These are phyloP conservation scores for Hesperia comma DNA, from an alignment of 2,888 invertebrate species.

Conservation along the genomic window DNA sequence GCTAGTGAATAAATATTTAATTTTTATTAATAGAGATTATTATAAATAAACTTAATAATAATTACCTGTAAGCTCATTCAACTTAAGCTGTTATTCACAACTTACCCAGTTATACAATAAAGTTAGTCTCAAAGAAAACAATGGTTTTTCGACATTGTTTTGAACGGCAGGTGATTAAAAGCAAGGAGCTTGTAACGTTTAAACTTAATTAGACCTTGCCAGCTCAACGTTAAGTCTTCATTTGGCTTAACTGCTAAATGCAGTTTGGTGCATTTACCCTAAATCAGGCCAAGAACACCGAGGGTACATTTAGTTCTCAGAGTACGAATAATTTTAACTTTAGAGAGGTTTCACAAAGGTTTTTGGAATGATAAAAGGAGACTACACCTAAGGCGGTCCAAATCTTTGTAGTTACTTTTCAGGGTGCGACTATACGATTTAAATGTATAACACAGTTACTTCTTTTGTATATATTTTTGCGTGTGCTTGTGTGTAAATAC, in stretches of 20 bases:
- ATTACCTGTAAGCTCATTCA: neutral
- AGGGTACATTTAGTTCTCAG: slow-evolving; percentile 3
- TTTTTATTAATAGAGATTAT: too few species aligned
- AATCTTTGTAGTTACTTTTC: too few species aligned
- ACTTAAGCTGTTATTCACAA: slow-evolving; percentile 8
- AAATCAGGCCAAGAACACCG: slow-evolving; percentile 9
- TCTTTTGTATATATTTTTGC: too few species aligned
- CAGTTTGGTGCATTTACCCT: slow-evolving; percentile 10
- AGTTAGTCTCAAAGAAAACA: slow-evolving; percentile 13
- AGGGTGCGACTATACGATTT: too few species aligned
- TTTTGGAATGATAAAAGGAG: neutral
- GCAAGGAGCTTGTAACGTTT: slow-evolving; percentile 8
- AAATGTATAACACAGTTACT: too few species aligned
- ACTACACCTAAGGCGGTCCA: neutral
- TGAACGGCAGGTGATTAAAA: slow-evolving; percentile 8
- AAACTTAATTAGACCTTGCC: slow-evolving; percentile 14
- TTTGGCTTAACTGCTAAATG: slow-evolving; percentile 2
- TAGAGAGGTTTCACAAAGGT: neutral
- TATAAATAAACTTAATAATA: neutral
- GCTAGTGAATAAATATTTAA: too few species aligned
- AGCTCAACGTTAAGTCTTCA: neutral
- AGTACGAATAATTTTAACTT: slow-evolving; percentile 7
- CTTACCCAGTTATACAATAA: slow-evolving; percentile 1
- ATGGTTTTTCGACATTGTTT: slow-evolving; percentile 15
- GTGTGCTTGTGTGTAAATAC: too few species aligned